A percentile compares a stretch with the other conserved stretches of the same genome.
phyloP scores from a whole-genome alignment of 1,140 invertebrate species.

The Agrilus planipennis region DNA sequence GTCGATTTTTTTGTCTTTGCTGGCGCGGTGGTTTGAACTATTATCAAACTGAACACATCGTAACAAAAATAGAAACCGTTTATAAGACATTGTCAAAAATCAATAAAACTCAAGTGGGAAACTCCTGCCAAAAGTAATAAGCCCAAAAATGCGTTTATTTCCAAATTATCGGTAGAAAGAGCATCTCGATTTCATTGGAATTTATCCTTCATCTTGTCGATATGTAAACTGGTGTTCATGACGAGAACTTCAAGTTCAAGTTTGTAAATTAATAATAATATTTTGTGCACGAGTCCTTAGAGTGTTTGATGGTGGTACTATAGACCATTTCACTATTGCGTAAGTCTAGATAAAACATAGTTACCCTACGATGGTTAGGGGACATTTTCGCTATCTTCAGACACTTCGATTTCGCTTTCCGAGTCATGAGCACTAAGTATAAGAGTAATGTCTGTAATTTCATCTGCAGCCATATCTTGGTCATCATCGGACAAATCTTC shows the following conservation, averaged over 20 bases:
- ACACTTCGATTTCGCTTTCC: neutral
- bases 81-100: no score
- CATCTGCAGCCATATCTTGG: conserved; percentile 1
- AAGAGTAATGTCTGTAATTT: neutral
- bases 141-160: neutral
- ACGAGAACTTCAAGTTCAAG: neutral
- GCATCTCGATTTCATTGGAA: neutral
- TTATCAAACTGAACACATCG: neutral
- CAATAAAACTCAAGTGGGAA: neutral
- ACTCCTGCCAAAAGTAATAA: neutral
- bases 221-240: neutral
- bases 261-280: neutral
- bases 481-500: neutral
- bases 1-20: conserved; percentile 5
- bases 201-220: neutral
- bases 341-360: neutral
- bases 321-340: conserved; percentile 1
- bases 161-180: neutral
- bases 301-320: neutral
- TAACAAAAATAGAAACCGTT: no score
- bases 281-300: neutral
- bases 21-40: neutral
- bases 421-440: neutral
- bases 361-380: neutral
- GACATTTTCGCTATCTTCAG: no score